phyloP scores from a whole-genome alignment of 2,797 vertebrate species.

The Delichon dasypus region DNA sequence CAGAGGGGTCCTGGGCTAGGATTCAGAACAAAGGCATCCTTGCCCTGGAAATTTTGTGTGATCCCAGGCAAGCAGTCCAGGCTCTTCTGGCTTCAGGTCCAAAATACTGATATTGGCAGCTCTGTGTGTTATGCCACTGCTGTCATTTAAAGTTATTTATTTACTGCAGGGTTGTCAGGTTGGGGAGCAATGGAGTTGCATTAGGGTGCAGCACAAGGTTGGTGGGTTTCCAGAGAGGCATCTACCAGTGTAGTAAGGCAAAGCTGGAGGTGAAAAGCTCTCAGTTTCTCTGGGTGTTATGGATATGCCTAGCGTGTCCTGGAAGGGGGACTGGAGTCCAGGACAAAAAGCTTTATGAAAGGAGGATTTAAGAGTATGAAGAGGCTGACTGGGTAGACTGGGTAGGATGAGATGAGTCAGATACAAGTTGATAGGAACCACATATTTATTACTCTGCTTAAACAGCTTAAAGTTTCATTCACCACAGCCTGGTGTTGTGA shows the following conservation, averaged over 20 bases:
- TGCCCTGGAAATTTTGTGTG: accelerated
- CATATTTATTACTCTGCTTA: background rate
- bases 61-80: background rate
- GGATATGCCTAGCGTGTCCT: background rate
- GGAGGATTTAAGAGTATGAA: background rate
- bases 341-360: background rate
- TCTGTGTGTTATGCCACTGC: background rate
- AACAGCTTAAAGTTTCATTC: background rate
- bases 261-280: background rate
- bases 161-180: background rate
- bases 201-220: background rate
- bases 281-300: background rate
- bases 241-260: background rate
- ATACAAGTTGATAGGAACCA: background rate
- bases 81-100: background rate
- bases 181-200: background rate
- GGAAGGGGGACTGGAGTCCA: background rate
- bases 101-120: background rate
- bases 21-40: background rate
- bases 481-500: background rate
- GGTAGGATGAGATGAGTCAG: background rate
- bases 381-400: background rate
- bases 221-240: background rate
- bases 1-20: background rate
- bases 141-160: background rate